phyloP scores from a whole-genome alignment of 2,888 invertebrate genomes.

The Ceraclea dissimilis region DNA sequence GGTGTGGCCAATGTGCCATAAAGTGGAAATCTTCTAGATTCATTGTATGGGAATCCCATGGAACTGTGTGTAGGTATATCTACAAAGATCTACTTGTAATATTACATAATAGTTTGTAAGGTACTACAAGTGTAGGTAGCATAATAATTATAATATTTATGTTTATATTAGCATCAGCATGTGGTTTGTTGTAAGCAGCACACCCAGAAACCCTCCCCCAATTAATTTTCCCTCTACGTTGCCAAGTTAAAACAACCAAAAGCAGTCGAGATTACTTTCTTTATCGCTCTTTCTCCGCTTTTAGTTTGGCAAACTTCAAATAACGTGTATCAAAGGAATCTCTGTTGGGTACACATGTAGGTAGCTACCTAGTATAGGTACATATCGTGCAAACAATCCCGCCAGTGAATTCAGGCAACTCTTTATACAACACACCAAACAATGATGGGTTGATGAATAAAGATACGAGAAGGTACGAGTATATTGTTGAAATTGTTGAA shows the following conservation, averaged over 20 bases:
- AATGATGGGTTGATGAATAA: too few relatives aligned
- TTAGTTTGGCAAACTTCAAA: constrained; percentile 19
- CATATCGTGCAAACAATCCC: constrained; percentile 7
- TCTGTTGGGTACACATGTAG: constrained; percentile 12
- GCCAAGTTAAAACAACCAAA: constrained; percentile 18
- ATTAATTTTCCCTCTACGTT: constrained; percentile 20
- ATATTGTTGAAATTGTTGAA: too few relatives aligned
- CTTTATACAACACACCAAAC: neutral
- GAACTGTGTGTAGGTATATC: too few relatives aligned
- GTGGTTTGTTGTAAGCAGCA: constrained; percentile 9
- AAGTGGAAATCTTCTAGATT: neutral
- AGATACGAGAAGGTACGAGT: too few relatives aligned
- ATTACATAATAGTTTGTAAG: too few relatives aligned
- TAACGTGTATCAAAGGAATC: constrained; percentile 16
- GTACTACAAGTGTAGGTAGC: too few relatives aligned
- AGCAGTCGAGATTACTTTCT: constrained; percentile 22
- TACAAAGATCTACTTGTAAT: too few relatives aligned
- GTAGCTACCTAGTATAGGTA: neutral
- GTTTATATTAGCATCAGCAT: constrained; percentile 8
- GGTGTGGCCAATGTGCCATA: neutral
- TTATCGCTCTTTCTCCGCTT: constrained; percentile 19
- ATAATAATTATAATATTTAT: constrained; percentile 1
- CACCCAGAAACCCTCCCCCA: constrained; percentile 10
- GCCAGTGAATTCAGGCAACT: neutral
- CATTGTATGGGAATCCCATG: too few relatives aligned